Evolutionary conservation across 2,888 invertebrate species (phyloP).

Genomic region (Eupeodes luniger): DNA sequence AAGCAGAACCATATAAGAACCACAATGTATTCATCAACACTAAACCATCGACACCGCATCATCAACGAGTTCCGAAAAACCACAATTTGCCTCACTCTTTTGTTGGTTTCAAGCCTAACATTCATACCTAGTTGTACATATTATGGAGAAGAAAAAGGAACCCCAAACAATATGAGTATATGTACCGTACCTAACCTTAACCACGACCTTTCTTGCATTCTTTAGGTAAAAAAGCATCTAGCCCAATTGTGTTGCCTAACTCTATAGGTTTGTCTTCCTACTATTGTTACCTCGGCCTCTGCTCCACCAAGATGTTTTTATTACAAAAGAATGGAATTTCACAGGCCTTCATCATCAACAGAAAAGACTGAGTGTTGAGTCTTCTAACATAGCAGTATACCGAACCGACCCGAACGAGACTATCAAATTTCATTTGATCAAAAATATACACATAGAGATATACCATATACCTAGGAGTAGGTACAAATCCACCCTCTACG

Average conservation of each 20-base stretch:
- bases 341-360: conserved; percentile 56
- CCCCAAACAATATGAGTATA: conserved; percentile 5
- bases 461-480: not conserved
- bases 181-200: not conserved
- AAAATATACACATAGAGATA: not conserved
- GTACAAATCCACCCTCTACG: too few relatives aligned
- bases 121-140: not conserved
- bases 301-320: conserved; percentile 51
- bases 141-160: not conserved
- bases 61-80: conserved; percentile 66
- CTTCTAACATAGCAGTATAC: conserved; percentile 8
- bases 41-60: conserved; percentile 64
- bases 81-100: conserved; percentile 49
- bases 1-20: conserved; percentile 57
- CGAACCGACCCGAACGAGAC: not conserved
- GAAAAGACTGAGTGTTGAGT: conserved; percentile 21
- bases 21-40: conserved; percentile 70
- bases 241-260: not conserved
- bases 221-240: not conserved
- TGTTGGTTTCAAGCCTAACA: conserved; percentile 9
- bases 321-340: conserved; percentile 72
- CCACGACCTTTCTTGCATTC: conserved; percentile 18
- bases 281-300: not conserved
- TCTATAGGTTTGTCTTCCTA: too few relatives aligned
- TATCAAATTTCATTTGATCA: conserved; percentile 66